Base-by-base conservation (phyloP, 2,888 invertebrate genomes). In the Amphimallon solstitiale region DNA sequence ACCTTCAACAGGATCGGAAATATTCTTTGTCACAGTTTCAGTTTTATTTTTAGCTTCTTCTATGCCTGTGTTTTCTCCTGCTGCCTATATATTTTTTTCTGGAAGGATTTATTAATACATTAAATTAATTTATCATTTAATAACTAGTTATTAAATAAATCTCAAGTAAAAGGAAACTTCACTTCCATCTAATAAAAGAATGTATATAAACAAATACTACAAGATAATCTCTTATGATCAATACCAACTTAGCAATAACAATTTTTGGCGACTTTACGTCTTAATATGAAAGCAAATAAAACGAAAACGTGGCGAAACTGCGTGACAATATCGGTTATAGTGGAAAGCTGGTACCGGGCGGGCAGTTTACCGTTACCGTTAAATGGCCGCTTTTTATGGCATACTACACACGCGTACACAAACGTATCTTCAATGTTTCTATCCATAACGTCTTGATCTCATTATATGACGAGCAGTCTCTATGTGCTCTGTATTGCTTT, bases 361-460 rank as follows among this genome's bases (percentile, higher is more conserved):
- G 7, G 14, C 34, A 40, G 49, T 49, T 40, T 38, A 62, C 38
- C 38, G 14, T 46, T 54, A 48, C 46, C 61, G 66, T 68, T 62
- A 70, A 69, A 68, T 69, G 69, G 61, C 56, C 65, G 56, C 46
- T 69, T 73, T 73, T 74, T 74, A 72, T 71, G 68, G 70, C 69
- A 15, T 10, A 43, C 23, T 21, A 56, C 37, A 56, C 43, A 56
- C 15, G 15, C 40, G 17, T n/a, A 14, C 23, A 23, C 43, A 62
- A 29, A 70, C 69, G 72, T 69, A 71, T 63, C 74, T 69, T 70
- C 70, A 69, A 70, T 70, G 71, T 71, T 72, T 72, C 69, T 67
- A 71, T 72, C 70, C 71, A 23, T 23, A 70, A 60, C 70, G 70
- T 69, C 72, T 71, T 72, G 71, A 73, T 73, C 72, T 72, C 73